Base-by-base conservation (phyloP, 2,797 vertebrate species). In the Spizella passerina region DNA sequence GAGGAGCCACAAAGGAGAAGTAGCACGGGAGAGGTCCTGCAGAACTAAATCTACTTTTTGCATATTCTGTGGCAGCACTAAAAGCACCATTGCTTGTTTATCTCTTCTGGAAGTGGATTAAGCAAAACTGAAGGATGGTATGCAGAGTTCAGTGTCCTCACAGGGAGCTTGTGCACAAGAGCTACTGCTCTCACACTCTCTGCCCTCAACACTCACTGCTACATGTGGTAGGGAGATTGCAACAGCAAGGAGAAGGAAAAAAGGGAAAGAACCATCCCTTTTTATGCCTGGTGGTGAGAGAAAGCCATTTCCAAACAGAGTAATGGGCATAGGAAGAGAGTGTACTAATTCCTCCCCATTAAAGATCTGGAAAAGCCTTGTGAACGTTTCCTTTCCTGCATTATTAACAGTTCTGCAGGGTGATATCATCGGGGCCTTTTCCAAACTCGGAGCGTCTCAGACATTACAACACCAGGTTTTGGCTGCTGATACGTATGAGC, bases 361-460 rank as follows among this genome's bases (percentile, higher is more conserved):
- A 78, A 82, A 95, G 59, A 94, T 86, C 86, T 90, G 90, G 95
- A 95, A 95, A 91, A 86, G 93, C 84, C 90, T 92, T 93, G 69
- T 65, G 89, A 94, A 87, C 29, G 7, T 96, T 96, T 96, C 96
- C 94, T 94, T 95, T 95, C 90, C 90, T 94, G 92, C 78, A n/a
- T 85, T 90, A 23, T 91, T 90, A 86, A 59, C 52, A 41, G 41
- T 94, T 96, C 96, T 96, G 86, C 82, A 93, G 82, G 68, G 94
- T 94, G 96, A 96, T 91, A 94, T 91, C 97, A 89, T 87, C 10
- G 14, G 13, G 64, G 84, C 76, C 30, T 57, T 86, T 94, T 96
- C 94, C 96, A 96, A 97, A 89, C 60, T 77, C 76, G 75, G 75
- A 93, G 75, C 1, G 77, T 86, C 82, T 95, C 93, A 93, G 96